Evolutionary conservation across 92 coral and sea anemone species (phyloP).

Genomic region (Epizoanthus stellaris): DNA sequence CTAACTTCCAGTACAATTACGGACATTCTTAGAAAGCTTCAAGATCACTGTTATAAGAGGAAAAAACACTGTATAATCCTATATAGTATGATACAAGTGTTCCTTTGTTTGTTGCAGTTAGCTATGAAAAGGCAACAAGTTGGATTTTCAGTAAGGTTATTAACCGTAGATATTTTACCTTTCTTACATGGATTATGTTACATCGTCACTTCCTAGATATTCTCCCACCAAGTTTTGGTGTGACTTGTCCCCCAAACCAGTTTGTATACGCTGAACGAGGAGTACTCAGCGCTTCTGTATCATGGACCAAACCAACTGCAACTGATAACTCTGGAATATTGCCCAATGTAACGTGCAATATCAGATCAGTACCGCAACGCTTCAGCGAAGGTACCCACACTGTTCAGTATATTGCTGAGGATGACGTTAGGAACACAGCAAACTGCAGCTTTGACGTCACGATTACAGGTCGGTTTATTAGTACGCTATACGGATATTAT

Average conservation of each 20-base stretch:
- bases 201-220: background rate
- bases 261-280: background rate
- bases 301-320: slow-evolving; percentile 3
- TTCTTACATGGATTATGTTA: background rate
- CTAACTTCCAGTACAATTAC: too few species aligned
- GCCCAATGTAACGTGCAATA: background rate
- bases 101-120: too few species aligned
- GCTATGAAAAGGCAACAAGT: too few species aligned
- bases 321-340: slow-evolving; percentile 15
- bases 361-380: background rate
- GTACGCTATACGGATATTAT: too few species aligned
- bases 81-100: too few species aligned
- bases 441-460: background rate
- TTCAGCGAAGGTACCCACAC: slow-evolving; percentile 2
- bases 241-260: background rate
- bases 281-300: background rate
- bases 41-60: too few species aligned
- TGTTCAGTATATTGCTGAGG: background rate
- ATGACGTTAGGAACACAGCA: background rate
- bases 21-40: too few species aligned
- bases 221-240: background rate
- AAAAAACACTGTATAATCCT: too few species aligned
- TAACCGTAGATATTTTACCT: background rate
- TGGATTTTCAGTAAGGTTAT: background rate
- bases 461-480: background rate